Conservation (phyloP, 2,888 invertebrate species). For the Branchellion lobata region DNA sequence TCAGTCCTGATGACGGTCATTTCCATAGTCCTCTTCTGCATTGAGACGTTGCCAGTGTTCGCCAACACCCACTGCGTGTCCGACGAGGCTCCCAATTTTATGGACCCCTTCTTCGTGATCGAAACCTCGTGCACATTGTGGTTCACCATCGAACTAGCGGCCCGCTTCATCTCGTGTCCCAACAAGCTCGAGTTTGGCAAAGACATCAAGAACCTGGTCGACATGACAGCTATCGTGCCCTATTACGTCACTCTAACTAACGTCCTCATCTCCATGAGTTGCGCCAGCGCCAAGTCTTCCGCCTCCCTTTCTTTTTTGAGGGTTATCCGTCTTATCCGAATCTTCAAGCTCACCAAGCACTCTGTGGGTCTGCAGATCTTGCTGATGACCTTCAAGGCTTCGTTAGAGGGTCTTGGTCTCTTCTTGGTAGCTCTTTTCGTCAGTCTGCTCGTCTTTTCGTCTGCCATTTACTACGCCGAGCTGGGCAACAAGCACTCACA, state of each 20-base stretch:
- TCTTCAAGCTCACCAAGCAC: conserved; percentile 65
- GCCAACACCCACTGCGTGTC: conserved; percentile 55
- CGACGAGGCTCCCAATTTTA: conserved; percentile 56
- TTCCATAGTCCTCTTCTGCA: conserved; percentile 61
- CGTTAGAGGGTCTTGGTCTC: conserved; percentile 63
- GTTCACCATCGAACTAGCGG: conserved; percentile 64
- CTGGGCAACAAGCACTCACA: conserved; percentile 57
- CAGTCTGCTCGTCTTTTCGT: conserved; percentile 63
- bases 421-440: conserved; percentile 64
- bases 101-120: conserved; percentile 63
- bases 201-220: conserved; percentile 64
- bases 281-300: conserved; percentile 60
- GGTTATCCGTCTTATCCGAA: conserved; percentile 62
- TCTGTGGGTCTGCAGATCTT: conserved; percentile 65
- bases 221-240: conserved; percentile 64
- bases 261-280: conserved; percentile 57
- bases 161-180: conserved; percentile 63
- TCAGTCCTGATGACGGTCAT: conserved; percentile 60
- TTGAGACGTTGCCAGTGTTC: conserved; percentile 60
- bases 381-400: conserved; percentile 64
- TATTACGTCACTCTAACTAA: conserved; percentile 64
- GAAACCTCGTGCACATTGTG: conserved; percentile 64
- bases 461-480: conserved; percentile 65
- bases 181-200: conserved; percentile 62
- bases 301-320: conserved; percentile 64